Conservation (phyloP, 2,113 vertebrate species). For the Syngnathoides biaculeatus region DNA sequence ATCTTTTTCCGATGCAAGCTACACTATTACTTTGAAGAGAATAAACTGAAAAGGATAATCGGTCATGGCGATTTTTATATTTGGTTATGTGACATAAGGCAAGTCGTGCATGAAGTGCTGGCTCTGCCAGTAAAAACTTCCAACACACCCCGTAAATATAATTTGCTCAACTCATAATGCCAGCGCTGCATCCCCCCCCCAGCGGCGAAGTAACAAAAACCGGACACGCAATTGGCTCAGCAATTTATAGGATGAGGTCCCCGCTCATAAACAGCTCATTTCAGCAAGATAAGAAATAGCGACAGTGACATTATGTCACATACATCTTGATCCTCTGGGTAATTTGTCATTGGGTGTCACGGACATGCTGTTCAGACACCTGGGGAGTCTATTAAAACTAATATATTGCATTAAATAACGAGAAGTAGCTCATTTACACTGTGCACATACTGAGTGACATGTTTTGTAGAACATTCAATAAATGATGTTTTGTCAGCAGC, state of each 20-base stretch:
- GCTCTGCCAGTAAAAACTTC: neutral
- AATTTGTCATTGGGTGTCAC: neutral
- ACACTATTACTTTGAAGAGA: neutral
- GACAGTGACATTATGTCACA: neutral
- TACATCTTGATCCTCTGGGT: neutral
- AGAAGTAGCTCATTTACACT: neutral
- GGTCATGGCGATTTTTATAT: too few species aligned
- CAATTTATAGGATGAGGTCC: too few species aligned
- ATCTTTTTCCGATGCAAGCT: too few species aligned
- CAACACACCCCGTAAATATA: too few species aligned
- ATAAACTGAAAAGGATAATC: too few species aligned
- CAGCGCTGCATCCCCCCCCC: too few species aligned
- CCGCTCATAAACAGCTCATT: neutral
- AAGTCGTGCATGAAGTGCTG: neutral
- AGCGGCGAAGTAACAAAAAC: neutral
- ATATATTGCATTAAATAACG: neutral
- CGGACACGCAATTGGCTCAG: too few species aligned
- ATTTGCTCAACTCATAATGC: too few species aligned
- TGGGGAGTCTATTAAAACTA: neutral
- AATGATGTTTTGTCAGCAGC: neutral
- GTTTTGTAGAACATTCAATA: neutral
- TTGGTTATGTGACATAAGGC: neutral
- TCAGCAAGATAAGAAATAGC: neutral
- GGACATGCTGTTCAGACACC: neutral
- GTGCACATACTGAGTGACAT: neutral